Conservation (phyloP, 1,140 invertebrate genomes). For the Macrostomum lignano region DNA sequence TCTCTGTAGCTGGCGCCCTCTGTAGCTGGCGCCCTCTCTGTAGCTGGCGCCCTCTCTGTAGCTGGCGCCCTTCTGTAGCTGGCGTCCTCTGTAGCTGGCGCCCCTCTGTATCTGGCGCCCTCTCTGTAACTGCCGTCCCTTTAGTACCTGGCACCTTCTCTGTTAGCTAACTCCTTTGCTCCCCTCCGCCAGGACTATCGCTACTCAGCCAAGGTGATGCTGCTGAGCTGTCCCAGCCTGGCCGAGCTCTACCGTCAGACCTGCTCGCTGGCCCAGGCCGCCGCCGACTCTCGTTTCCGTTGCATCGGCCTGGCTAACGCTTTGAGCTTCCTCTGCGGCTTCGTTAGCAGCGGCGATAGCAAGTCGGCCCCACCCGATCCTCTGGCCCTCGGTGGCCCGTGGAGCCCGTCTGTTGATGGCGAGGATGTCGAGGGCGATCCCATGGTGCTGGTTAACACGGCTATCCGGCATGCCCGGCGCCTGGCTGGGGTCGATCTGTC, state of each 20-base stretch:
- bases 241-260: slow-evolving; percentile 59
- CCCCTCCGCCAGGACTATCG: too few species aligned
- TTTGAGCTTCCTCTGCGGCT: slow-evolving; percentile 58
- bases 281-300: slow-evolving; percentile 34
- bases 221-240: slow-evolving; percentile 52
- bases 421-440: slow-evolving; percentile 57
- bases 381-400: slow-evolving; percentile 76
- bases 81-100: too few species aligned
- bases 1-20: too few species aligned
- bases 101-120: too few species aligned
- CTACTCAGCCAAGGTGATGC: slow-evolving; percentile 76
- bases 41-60: too few species aligned
- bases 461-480: slow-evolving; percentile 59
- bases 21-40: too few species aligned
- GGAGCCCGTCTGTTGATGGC: slow-evolving; percentile 72
- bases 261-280: slow-evolving; percentile 46
- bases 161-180: too few species aligned
- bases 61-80: too few species aligned
- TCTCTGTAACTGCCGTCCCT: too few species aligned
- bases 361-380: slow-evolving; percentile 81
- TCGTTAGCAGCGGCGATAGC: slow-evolving; percentile 52
- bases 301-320: slow-evolving; percentile 50
- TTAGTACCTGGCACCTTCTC: too few species aligned
- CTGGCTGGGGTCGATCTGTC: slow-evolving; percentile 69
- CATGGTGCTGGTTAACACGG: slow-evolving; percentile 60